Conservation (phyloP, 1,140 invertebrate genomes). For the Dufourea novaeangliae region DNA sequence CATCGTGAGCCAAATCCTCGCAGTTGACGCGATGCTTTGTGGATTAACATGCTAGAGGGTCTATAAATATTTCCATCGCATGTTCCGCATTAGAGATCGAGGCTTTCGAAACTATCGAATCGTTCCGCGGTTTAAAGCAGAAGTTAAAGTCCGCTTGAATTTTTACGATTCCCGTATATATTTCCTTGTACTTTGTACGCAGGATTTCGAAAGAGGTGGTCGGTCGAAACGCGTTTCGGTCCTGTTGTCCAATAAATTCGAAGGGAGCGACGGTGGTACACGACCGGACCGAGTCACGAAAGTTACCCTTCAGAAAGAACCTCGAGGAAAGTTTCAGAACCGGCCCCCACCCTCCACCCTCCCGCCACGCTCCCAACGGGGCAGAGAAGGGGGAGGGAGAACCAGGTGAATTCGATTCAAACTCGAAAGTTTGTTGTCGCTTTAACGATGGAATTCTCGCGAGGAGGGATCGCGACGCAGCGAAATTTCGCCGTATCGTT, state of each 20-base stretch:
- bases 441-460: constrained; percentile 19
- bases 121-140: too few species aligned
- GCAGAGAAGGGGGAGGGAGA: background rate
- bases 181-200: background rate
- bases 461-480: background rate
- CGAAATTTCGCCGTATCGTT: constrained; percentile 12
- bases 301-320: constrained; percentile 17
- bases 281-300: background rate
- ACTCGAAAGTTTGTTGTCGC: constrained; percentile 11
- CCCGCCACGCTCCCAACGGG: background rate
- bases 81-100: background rate
- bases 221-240: background rate
- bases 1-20: too few species aligned
- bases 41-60: too few species aligned
- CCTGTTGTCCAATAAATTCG: constrained; percentile 29
- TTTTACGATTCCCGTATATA: background rate
- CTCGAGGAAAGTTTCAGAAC: constrained; percentile 13
- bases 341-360: too few species aligned
- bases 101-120: background rate
- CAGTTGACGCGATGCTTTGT: too few species aligned
- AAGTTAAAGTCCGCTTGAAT: constrained; percentile 3
- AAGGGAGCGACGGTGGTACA: background rate
- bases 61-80: too few species aligned
- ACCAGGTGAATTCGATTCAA: constrained; percentile 39
- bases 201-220: background rate